Percentiles rank a stretch among this genome's conserved stretches.
Conservation (phyloP, 2,888 invertebrate species). For the Nowickia ferox region DNA sequence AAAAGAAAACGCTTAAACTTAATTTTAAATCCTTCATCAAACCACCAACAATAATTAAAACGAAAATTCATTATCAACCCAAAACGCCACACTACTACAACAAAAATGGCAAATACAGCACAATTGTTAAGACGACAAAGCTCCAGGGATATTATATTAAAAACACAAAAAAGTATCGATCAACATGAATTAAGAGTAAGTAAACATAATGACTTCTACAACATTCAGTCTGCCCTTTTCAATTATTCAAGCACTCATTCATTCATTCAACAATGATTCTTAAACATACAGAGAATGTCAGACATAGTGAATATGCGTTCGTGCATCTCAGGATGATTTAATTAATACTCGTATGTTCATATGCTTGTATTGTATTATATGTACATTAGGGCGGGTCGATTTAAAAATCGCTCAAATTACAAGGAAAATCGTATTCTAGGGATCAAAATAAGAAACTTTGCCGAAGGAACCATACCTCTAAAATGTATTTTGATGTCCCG, state of each 20-base stretch:
- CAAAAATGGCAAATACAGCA: slow-evolving; percentile 93
- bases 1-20: slow-evolving; percentile 41
- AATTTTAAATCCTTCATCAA: slow-evolving; percentile 58
- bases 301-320: background rate
- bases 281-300: background rate
- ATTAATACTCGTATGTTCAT: too few species aligned
- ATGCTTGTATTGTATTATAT: too few species aligned
- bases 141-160: slow-evolving; percentile 89
- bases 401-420: too few species aligned
- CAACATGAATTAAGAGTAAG: slow-evolving; percentile 92
- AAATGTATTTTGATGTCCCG: too few species aligned
- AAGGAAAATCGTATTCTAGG: too few species aligned
- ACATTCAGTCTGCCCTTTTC: background rate
- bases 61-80: slow-evolving; percentile 48
- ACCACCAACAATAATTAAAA: slow-evolving; percentile 37
- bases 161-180: slow-evolving; percentile 90
- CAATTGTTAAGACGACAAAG: slow-evolving; percentile 94
- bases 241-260: slow-evolving; percentile 11
- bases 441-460: too few species aligned
- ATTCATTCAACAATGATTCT: slow-evolving; percentile 13
- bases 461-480: too few species aligned
- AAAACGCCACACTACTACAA: slow-evolving; percentile 20
- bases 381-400: too few species aligned
- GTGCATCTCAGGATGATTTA: too few species aligned
- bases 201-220: slow-evolving; percentile 39